A percentile compares a stretch with the other conserved stretches of the same genome.
These are phyloP conservation scores for Paralichthys olivaceus DNA, from an alignment of 2,113 vertebrate genomes.

Conservation along the genomic window DNA sequence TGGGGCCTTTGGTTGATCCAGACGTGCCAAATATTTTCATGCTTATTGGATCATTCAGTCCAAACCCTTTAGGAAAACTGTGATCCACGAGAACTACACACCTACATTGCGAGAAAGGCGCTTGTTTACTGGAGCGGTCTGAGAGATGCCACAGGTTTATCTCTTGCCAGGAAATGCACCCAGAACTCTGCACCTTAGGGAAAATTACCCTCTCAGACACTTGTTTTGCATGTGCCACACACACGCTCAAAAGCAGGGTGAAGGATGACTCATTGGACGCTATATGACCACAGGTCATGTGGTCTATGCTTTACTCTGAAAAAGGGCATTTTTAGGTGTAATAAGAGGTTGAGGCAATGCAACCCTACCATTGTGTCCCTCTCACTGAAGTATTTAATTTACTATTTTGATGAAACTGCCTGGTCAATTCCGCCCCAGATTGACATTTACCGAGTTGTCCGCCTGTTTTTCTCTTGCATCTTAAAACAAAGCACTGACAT, in stretches of 20 bases:
- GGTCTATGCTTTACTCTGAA: constrained; percentile 42
- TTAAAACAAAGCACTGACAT: constrained; percentile 33
- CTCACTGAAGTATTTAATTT: constrained; percentile 31
- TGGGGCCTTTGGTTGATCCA: background rate
- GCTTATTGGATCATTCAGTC: too few species aligned
- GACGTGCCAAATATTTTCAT: background rate
- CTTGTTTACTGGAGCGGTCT: background rate
- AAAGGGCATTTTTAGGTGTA: constrained; percentile 67
- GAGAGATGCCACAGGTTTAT: background rate
- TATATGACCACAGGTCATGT: constrained; percentile 45
- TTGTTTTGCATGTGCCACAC: constrained; percentile 11
- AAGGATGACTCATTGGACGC: constrained; percentile 39
- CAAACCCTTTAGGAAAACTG: too few species aligned
- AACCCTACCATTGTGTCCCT: constrained; percentile 59
- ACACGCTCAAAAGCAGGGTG: constrained; percentile 24
- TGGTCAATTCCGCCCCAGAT: constrained; percentile 2
- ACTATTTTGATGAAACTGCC: constrained; percentile 43
- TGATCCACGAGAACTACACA: too few species aligned
- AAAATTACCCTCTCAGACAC: constrained; percentile 3
- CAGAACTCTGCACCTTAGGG: constrained; percentile 2
- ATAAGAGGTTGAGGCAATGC: constrained; percentile 66
- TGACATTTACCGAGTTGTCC: constrained; percentile 23
- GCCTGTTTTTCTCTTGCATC: constrained; percentile 12
- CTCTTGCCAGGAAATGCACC: background rate
- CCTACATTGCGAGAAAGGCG: too few species aligned